phyloP scores from a whole-genome alignment of 2,113 vertebrate genomes.

The Anser brachyrhynchus region DNA sequence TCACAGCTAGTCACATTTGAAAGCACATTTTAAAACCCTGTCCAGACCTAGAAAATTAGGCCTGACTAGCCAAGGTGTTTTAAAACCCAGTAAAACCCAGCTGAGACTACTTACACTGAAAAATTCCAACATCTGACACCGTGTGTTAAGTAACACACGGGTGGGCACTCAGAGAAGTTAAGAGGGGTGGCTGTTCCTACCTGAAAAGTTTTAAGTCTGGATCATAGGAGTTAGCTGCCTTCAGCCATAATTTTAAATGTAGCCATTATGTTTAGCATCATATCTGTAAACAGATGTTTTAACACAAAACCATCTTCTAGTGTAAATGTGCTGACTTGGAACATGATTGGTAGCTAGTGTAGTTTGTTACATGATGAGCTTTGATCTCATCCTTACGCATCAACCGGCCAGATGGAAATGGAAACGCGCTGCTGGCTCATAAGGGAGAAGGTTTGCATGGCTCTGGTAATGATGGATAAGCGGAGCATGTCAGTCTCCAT shows the following conservation, averaged over 20 bases:
- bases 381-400: not conserved
- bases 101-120: not conserved
- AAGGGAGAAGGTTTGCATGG: not conserved
- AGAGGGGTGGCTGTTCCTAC: not conserved
- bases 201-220: not conserved
- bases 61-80: not conserved
- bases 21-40: not conserved
- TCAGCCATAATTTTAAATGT: not conserved
- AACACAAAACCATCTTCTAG: not conserved
- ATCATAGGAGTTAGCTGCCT: not conserved
- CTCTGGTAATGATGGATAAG: not conserved
- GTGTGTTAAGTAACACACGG: not conserved
- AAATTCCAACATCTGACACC: not conserved
- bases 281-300: not conserved
- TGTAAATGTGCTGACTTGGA: not conserved
- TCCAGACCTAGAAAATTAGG: not conserved
- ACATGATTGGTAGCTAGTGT: not conserved
- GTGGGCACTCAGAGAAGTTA: not conserved
- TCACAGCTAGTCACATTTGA: not conserved
- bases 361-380: not conserved
- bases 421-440: not conserved
- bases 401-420: not conserved
- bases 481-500: not conserved
- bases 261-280: not conserved
- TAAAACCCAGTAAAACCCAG: not conserved